These are phyloP conservation scores for Bellardia bayeri DNA, from an alignment of 2,888 invertebrate species.

Conservation along the genomic window DNA sequence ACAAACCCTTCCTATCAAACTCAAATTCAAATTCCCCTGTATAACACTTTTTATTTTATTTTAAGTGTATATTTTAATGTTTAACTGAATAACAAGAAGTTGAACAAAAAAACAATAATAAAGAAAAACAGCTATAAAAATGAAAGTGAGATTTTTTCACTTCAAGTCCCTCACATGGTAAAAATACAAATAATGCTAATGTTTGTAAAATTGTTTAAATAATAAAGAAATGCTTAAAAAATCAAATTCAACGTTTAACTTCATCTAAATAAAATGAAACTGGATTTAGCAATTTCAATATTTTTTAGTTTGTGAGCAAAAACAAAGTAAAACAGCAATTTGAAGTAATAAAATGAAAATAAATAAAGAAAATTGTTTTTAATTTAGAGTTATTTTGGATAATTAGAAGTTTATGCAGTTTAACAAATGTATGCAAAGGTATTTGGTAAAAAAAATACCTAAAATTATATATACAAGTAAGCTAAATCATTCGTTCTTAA, in stretches of 20 bases:
- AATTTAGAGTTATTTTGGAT: background rate
- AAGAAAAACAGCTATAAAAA: background rate
- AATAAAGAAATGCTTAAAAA: background rate
- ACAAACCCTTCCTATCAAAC: too few species aligned
- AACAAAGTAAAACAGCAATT: background rate
- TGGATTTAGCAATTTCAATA: background rate
- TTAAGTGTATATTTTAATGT: background rate
- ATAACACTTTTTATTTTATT: background rate
- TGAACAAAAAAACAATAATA: background rate
- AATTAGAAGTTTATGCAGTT: background rate
- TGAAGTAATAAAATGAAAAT: background rate
- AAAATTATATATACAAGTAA: too few species aligned
- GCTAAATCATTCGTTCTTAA: too few species aligned
- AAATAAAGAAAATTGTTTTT: background rate
- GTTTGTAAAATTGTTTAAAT: background rate
- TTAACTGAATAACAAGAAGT: background rate
- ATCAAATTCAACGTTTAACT: slow-evolving; percentile 4
- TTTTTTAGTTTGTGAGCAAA: background rate
- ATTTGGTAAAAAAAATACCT: too few species aligned
- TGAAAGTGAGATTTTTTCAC: background rate
- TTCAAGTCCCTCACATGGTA: slow-evolving; percentile 10
- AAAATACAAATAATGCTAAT: background rate
- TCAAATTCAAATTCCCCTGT: too few species aligned
- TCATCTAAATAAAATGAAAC: background rate
- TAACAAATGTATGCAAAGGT: too few species aligned